These are phyloP conservation scores for Pachymerium ferrugineum DNA, from an alignment of 2,888 invertebrate species.

Conservation along the genomic window DNA sequence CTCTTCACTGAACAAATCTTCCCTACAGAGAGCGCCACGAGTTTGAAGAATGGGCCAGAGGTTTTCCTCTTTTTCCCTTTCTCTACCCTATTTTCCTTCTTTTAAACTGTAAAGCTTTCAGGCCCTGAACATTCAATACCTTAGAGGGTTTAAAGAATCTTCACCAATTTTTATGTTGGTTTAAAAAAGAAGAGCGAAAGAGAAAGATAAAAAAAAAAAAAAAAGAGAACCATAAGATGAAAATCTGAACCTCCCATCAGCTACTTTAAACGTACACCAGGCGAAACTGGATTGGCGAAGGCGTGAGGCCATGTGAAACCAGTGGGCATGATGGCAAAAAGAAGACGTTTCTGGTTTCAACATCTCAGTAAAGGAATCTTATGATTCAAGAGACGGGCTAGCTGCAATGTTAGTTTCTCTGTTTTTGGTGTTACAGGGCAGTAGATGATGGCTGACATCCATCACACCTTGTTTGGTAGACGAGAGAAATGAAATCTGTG, in stretches of 20 bases:
- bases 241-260: too few relatives aligned
- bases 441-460: not conserved
- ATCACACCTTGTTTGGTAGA: not conserved
- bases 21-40: not conserved
- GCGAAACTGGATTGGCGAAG: not conserved
- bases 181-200: too few relatives aligned
- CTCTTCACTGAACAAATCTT: not conserved
- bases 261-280: not conserved
- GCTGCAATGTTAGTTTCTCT: not conserved
- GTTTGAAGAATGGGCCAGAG: too few relatives aligned
- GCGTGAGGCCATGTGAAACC: not conserved
- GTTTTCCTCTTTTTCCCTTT: too few relatives aligned
- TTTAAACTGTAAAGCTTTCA: too few relatives aligned
- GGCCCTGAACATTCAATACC: too few relatives aligned
- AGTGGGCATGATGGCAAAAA: not conserved
- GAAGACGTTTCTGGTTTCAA: not conserved
- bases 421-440: not conserved
- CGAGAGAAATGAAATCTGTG: conserved; percentile 10
- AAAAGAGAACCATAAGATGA: too few relatives aligned
- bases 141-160: too few relatives aligned
- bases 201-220: too few relatives aligned
- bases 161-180: too few relatives aligned
- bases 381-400: conserved; percentile 1
- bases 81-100: too few relatives aligned
- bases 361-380: too few relatives aligned